Evolutionary conservation across 64 coral and sea anemone species (phyloP).

Genomic region (Montipora capricornis): DNA sequence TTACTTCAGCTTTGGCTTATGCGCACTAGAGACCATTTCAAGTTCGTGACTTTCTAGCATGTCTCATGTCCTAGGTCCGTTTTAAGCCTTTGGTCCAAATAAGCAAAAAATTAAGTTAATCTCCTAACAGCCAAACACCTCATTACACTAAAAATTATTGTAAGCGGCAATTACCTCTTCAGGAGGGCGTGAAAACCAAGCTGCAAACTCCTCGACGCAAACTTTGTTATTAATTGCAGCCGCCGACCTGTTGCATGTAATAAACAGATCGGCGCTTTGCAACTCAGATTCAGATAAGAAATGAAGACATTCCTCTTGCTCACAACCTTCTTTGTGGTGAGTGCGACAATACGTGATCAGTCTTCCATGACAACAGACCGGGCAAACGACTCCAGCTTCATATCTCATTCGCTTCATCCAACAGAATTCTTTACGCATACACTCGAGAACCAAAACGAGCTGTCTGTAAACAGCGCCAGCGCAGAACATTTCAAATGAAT

Average conservation of each 20-base stretch:
- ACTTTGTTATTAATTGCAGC: constrained; percentile 15
- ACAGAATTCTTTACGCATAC: constrained; percentile 33
- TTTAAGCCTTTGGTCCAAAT: no score
- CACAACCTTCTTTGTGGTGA: background rate
- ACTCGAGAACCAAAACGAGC: constrained; percentile 9
- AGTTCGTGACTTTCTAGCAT: no score
- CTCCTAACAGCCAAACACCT: background rate
- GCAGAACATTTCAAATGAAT: background rate
- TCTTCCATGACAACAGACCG: constrained; percentile 11
- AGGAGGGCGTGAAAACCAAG: background rate
- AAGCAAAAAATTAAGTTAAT: background rate
- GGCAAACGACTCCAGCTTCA: background rate
- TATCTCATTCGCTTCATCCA: constrained; percentile 32
- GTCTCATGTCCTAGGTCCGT: no score
- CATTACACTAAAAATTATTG: background rate
- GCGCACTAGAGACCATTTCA: no score
- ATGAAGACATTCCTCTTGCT: constrained; percentile 35
- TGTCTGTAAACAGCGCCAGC: constrained; percentile 17
- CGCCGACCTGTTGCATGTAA: background rate
- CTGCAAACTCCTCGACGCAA: background rate
- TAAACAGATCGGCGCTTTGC: background rate
- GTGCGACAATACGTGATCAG: background rate
- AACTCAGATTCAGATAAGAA: constrained; percentile 28
- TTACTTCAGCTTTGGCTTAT: no score
- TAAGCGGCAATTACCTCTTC: background rate